These are phyloP conservation scores for Cepaea nemoralis DNA, from an alignment of 1,140 invertebrate genomes.

Conservation along the genomic window DNA sequence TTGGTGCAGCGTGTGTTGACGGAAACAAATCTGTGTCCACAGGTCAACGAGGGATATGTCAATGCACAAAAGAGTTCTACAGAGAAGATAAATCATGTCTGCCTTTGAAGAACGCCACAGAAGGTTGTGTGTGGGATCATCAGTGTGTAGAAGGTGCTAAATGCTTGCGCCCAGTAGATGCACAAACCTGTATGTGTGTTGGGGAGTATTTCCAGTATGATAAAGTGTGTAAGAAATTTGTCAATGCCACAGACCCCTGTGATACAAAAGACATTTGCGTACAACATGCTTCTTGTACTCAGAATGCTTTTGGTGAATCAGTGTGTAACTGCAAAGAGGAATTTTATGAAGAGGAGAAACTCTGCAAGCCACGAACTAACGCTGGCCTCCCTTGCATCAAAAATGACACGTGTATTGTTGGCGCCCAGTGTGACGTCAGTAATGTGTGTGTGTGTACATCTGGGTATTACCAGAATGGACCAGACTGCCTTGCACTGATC, in stretches of 20 bases:
- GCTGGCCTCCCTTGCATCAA: slow-evolving; percentile 33
- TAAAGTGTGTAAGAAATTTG: slow-evolving; percentile 20
- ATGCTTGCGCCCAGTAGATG: slow-evolving; percentile 7
- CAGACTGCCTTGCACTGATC: slow-evolving; percentile 22
- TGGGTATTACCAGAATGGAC: slow-evolving; percentile 19
- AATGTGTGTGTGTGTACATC: slow-evolving; percentile 25
- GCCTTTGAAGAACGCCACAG: slow-evolving; percentile 23
- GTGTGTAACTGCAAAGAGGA: not conserved
- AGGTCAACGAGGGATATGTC: not conserved
- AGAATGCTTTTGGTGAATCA: not conserved
- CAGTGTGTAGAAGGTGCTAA: slow-evolving; percentile 27
- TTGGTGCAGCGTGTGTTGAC: not conserved
- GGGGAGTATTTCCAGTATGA: slow-evolving; percentile 37
- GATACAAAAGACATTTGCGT: slow-evolving; percentile 25
- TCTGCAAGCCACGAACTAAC: slow-evolving; percentile 23
- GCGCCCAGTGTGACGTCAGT: slow-evolving; percentile 32
- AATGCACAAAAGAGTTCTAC: slow-evolving; percentile 2
- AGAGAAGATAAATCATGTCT: not conserved
- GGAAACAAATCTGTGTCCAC: not conserved
- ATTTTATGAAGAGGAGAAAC: slow-evolving; percentile 26
- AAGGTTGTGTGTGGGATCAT: not conserved
- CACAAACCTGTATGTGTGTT: slow-evolving; percentile 28
- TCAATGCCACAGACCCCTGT: slow-evolving; percentile 25
- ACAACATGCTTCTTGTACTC: slow-evolving; percentile 5
- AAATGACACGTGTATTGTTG: slow-evolving; percentile 38